Base-by-base conservation (phyloP, 2,797 vertebrate genomes). In the Thaleichthys pacificus region DNA sequence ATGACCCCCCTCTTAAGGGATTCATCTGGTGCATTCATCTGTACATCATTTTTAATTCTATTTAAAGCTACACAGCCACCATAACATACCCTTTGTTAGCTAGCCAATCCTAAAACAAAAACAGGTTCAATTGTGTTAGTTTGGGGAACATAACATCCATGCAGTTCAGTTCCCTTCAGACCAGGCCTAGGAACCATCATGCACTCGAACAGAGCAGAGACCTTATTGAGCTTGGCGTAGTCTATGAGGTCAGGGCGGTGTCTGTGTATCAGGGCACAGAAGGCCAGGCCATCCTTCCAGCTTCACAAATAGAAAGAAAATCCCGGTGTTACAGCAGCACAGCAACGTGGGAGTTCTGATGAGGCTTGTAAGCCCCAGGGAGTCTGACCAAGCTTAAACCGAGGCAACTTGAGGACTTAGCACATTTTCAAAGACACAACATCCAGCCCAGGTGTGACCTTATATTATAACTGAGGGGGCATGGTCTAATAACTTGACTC, bases 201-300 rank as follows among this genome's bases (percentile, higher is more conserved):
- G 70, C 71, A 72, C 30, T 11, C 19, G 21, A 32, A 15, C 51
- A 60, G 11, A 15, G 61, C 58, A 22, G 58, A n/a, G 61, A 96
- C 94, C 94, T 96, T 96, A 85, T 93, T 94, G 80, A 96, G 93
- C 91, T 96, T 96, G 89, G 94, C 92, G 93, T 93, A 95, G 92
- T 96, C 95, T 88, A 96, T 94, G 92, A 96, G 95, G 90, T 96
- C 95, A 6, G 95, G 95, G 82, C 95, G 93, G 88, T 96, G 95
- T 91, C 95, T 93, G 87, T 95, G 95, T 89, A 96, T 96, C 85
- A 96, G 93, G 4, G 94, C 94, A 83, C 95, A 95, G 86, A 96
- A 92, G 75, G 93, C 95, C 68, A 95, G 92, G 81, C 95, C 95
- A 54, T 96, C 95, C 87, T 95, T 96, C 95, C 95, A 95, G 92